Evolutionary conservation across 2,113 vertebrate genomes (phyloP).

Genomic region (Spea multiplicata): DNA sequence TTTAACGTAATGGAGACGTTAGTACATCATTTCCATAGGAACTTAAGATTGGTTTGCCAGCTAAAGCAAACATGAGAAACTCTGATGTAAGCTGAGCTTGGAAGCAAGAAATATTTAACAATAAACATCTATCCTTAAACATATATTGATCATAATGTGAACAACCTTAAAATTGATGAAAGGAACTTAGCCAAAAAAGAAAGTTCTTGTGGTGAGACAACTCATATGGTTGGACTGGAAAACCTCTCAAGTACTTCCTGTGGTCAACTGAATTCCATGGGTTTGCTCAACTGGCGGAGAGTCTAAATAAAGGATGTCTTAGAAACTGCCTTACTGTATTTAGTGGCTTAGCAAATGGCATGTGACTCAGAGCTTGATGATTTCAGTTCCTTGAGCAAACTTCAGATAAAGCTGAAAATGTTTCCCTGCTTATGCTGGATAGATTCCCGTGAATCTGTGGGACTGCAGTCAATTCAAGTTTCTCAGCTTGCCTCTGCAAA

Average conservation of each 20-base stretch:
- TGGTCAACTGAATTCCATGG: constrained; percentile 74
- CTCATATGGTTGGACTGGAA: constrained; percentile 73
- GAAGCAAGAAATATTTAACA: constrained; percentile 57
- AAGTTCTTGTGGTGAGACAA: constrained; percentile 80
- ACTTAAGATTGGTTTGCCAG: constrained; percentile 53
- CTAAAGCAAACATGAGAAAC: constrained; percentile 45
- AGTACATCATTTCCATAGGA: constrained; percentile 51
- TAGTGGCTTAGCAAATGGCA: constrained; percentile 52
- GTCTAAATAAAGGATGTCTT: constrained; percentile 73
- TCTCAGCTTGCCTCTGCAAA: constrained; percentile 35
- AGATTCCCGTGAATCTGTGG: constrained; percentile 52
- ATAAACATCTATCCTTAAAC: constrained; percentile 53
- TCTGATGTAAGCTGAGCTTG: constrained; percentile 33
- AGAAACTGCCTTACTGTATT: constrained; percentile 60
- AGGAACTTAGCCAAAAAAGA: constrained; percentile 74
- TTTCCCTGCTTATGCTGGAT: constrained; percentile 60
- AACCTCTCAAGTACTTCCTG: constrained; percentile 78
- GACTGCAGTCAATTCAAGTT: constrained; percentile 42
- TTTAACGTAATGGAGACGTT: constrained; percentile 37
- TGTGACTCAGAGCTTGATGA: constrained; percentile 58
- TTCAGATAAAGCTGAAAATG: constrained; percentile 62
- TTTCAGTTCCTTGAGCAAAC: constrained; percentile 67
- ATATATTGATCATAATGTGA: constrained; percentile 57
- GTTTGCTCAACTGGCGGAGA: constrained; percentile 54
- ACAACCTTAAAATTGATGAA: constrained; percentile 57